Percentiles rank a stretch among this genome's conserved stretches.
These are phyloP conservation scores for Muntiacus muntjak DNA, from an alignment of 2,113 vertebrate genomes.

Conservation along the genomic window DNA sequence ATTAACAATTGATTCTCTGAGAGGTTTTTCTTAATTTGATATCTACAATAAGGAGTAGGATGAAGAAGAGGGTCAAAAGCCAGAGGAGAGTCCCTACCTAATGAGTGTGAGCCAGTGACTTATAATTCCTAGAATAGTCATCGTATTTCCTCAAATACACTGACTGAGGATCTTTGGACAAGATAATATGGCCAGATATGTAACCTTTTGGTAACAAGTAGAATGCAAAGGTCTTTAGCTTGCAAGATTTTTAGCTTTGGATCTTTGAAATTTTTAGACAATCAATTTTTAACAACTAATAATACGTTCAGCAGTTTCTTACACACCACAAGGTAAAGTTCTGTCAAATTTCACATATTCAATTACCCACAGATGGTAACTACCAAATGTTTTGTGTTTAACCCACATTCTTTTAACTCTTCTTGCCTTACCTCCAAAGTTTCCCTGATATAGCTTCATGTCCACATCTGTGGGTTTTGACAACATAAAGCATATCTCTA, in stretches of 20 bases:
- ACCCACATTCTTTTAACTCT: neutral
- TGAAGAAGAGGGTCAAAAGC: neutral
- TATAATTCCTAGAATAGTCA: neutral
- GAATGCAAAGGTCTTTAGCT: neutral
- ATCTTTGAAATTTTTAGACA: neutral
- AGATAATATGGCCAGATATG: neutral
- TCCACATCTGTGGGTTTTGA: neutral
- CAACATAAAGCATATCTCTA: neutral
- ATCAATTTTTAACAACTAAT: neutral
- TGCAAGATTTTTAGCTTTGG: neutral
- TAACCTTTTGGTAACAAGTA: neutral
- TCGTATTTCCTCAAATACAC: neutral
- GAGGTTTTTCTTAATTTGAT: neutral
- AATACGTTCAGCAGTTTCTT: neutral
- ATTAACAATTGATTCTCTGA: neutral
- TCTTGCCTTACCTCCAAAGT: neutral
- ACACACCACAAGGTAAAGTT: neutral
- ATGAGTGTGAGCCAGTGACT: neutral
- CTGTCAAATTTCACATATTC: neutral
- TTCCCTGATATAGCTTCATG: neutral
- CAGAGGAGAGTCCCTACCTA: no score
- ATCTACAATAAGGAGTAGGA: rapidly evolving
- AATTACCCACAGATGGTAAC: neutral
- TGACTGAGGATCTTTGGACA: neutral
- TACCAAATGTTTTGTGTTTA: neutral